Percentiles rank a stretch among this genome's conserved stretches.
phyloP scores from a whole-genome alignment of 2,888 invertebrate species.

The Palloptera scutellata region DNA sequence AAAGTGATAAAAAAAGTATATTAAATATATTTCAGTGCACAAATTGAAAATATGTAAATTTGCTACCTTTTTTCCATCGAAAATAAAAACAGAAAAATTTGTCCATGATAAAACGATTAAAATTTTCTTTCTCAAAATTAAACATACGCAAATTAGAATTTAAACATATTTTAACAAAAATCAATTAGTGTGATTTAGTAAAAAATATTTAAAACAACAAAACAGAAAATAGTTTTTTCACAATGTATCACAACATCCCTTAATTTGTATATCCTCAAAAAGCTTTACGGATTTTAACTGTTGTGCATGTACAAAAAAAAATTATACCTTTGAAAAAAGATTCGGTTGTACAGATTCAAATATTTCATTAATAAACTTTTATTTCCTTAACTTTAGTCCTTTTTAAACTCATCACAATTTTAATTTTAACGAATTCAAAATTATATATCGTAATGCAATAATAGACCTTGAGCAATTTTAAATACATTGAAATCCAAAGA shows the following conservation, averaged over 20 bases:
- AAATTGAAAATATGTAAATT: not conserved
- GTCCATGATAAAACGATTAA: conserved; percentile 1
- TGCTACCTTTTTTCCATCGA: no score
- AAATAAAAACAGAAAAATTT: conserved; percentile 1
- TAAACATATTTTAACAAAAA: conserved; percentile 13
- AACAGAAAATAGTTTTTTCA: no score
- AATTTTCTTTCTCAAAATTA: not conserved
- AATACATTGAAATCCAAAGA: conserved; percentile 31
- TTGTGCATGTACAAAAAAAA: conserved; percentile 26
- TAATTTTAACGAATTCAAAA: conserved; percentile 30
- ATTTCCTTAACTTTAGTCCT: no score
- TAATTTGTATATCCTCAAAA: conserved; percentile 29
- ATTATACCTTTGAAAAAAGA: not conserved
- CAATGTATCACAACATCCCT: conserved; percentile 21
- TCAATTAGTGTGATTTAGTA: not conserved
- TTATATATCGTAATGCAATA: conserved; percentile 48
- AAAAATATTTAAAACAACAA: no score
- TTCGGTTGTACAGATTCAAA: no score
- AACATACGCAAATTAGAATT: not conserved
- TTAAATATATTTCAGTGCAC: conserved; percentile 14
- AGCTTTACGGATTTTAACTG: conserved; percentile 25
- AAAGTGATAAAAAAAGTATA: conserved; percentile 20
- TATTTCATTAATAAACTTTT: no score
- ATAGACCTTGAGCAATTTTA: conserved; percentile 52
- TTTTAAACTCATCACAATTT: no score